Base-by-base conservation (phyloP, 2,888 invertebrate species). In the Octonoba sinensis region DNA sequence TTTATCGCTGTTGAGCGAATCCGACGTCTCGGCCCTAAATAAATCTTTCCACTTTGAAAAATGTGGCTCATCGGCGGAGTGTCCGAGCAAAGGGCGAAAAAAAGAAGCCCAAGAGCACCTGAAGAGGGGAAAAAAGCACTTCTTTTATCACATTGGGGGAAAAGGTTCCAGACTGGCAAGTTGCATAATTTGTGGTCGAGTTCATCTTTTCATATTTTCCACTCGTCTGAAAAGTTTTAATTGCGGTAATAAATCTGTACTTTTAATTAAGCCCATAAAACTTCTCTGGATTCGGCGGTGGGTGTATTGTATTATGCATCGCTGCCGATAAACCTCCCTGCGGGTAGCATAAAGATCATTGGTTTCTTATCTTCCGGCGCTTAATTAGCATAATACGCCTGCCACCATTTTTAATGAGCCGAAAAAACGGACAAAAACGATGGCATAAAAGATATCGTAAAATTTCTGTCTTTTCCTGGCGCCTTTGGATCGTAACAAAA, bases 181-280 rank as follows among this genome's bases (percentile, higher is more conserved):
- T 72, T 73, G 73, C 67, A 81, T 81, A 81, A 81, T 81, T 81
- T 73, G 79, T 75, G 74, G 82, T 70, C 70, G 82, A 71, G 75
- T 82, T 82, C 75, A 74, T 82, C 82, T 82, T 82, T 82, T 82
- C 74, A 82, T 82, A 82, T 82, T 82, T 82, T 82, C 74, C 82
- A 82, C 75, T 82, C 82, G 75, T 82, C 82, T 82, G 82, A 82
- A 82, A 82, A 82, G 70, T 82, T 82, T 82, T 82, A 82, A 82
- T 82, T 82, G 82, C 82, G 64, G 82, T 71, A 75, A 82, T 82
- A 82, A 82, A 82, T 82, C 82, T 75, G 74, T 75, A 65, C 82
- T 75, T 82, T 82, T 82, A 82, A 82, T 82, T 82, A 82, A 82
- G 75, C 75, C 59, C 75, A 65, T 82, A 82, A 82, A 82, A 82